Base-by-base conservation (phyloP, 2,888 invertebrate species). In the Cheilosia impressa region DNA sequence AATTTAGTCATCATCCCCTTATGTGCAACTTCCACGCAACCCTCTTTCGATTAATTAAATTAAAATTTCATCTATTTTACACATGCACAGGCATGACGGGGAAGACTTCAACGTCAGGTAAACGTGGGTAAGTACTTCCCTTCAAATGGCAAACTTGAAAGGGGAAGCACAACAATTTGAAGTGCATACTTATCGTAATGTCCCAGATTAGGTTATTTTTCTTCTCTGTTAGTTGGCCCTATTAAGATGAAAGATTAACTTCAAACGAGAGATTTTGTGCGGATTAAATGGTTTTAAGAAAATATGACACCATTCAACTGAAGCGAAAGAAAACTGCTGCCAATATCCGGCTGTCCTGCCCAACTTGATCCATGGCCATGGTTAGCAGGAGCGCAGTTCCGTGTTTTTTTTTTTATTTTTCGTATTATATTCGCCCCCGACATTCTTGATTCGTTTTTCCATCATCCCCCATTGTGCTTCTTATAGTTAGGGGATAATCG, bases 41-140 rank as follows among this genome's bases (percentile, higher is more conserved):
- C 53, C 53, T 31, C 27, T 34, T 62, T n/a, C 24, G 47, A 53
- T 79, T 83, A 83, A 79, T 83, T 53, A 73, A 79, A 83, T 83
- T 83, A 83, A 79, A 78, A 68, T 79, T 79, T 83, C 68, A 78
- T 72, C 60, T 83, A 72, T 68, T 68, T 72, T 22, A 60, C 65
- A 50, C 62, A 53, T 17, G 22, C 27, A 52, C 17, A 52, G 9
- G 34, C 2, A 50, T 10, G 47, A 27, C 17, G 24, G 2, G n/a
- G 10, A 27, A 10, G 38, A 38, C 45, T 38, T 27, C 52, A 15
- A 22, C 19, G 53, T 38, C 22, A 53, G 34, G 50, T 50, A 50
- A 34, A 27, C 13, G 38, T 4, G 38, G 13, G 10, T 38, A 38
- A 38, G 38, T 13, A 38, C 13, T 13, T 34, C 10, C 2, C 34